Evolutionary conservation across 2,888 invertebrate species (phyloP), one percentile per base, ranked within the genome.

Genomic region (Aleiodes testaceus): DNA sequence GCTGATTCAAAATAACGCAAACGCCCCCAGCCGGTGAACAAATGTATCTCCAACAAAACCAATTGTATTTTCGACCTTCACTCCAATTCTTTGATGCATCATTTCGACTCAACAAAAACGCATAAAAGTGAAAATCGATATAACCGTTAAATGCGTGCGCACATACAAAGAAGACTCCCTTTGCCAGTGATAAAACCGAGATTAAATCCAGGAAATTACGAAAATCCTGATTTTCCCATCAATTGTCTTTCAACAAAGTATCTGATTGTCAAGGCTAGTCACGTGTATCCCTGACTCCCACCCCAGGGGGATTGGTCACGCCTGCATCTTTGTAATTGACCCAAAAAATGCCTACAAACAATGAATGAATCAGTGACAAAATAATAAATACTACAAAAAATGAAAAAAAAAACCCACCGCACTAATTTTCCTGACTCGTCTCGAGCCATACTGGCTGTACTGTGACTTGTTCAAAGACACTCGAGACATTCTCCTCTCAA

Each of bases 381-480:
- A 4, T n/a, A 52, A 6, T 14, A n/a, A 26, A 26, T 26, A 4
- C 12, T 6, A 53, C n/a, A n/a, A n/a, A 1, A 74, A 63, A 45
- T 61, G 55, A n/a, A 72, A 44, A 50, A 68, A 69, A 70, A 70
- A 64, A 84, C 86, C 77, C 83, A 87, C 87, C 87, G 87, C 84
- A 76, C 87, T 87, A 79, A 87, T 87, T 80, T 87, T 87, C 75
- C 87, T 82, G 74, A 87, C 85, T 79, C 87, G 84, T 75, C 87
- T 85, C 75, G 87, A 87, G 83, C 86, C 87, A 81, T 86, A 86
- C 79, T 84, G 84, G 80, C 85, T 83, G 80, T 83, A 84, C 82
- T 86, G 85, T 75, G 87, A 86, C 82, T 87, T 87, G 84, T 84
- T 87, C 78, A 87, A 85, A 79, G 87, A 87, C 77, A 84, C 86